Evolutionary conservation across 1,140 invertebrate species (phyloP), one percentile per base, ranked within the genome.

Genomic region (Pentalonia nigronervosa): DNA sequence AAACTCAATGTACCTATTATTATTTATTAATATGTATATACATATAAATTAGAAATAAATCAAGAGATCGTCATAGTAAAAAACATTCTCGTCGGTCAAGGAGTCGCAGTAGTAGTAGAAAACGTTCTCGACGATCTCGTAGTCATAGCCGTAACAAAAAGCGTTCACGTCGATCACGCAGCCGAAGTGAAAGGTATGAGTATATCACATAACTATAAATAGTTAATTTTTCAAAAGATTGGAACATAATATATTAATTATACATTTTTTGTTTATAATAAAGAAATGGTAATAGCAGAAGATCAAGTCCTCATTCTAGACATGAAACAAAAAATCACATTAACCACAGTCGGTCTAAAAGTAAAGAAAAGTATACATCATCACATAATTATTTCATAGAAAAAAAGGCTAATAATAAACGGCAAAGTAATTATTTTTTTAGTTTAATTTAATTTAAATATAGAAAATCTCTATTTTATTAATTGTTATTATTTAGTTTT

Each of bases 401-500:
- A 56, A 93, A 93, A 17, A 93, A 93, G 20, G 91, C 91, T 41
- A 93, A 93, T 86, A 93, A 50, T 84, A 93, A 93, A 93, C 76
- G 91, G 48, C 91, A 93, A 84, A 93, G 91, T 93, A 93, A 84
- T 84, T 45, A 89, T 36, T 88, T 34, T 47, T 88, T 34, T 86
- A 30, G 23, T 48, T 47, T 9, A 1, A 45, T 84, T 84, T 14
- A 23, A 45, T 23, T 84, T 84, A 25, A 45, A 36, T 9, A 36
- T 23, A 14, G 14, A 17, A 76, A 76, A 17, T 4, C 6, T 25
- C 8, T 17, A 76, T 76, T 56, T 60, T 90, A 60, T 17, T 60
- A 21, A 36, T 88, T n/a, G 50, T 60, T 90, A 50, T 48, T 84
- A 93, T 94, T 91, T 93, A 94, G 94, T 94, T 89, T 94, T 94